These are phyloP conservation scores for Brachystomella parvula DNA, from an alignment of 1,140 invertebrate species.

Conservation along the genomic window DNA sequence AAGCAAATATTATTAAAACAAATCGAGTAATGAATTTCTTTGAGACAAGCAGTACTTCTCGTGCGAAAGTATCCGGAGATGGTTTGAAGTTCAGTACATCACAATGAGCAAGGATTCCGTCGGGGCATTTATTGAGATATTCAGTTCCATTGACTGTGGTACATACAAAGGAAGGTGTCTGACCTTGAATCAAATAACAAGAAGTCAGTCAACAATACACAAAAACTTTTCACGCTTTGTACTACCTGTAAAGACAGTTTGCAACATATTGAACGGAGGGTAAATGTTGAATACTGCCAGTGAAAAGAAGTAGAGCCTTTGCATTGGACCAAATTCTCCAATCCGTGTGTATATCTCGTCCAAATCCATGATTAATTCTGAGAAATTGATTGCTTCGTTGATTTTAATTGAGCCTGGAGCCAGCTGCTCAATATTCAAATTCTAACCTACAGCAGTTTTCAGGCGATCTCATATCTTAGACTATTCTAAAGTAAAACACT, in stretches of 20 bases:
- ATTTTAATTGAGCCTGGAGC: no score
- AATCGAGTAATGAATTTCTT: no score
- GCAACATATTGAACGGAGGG: constrained; percentile 29
- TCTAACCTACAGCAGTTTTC: no score
- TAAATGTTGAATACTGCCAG: constrained; percentile 30
- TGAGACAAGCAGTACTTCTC: no score
- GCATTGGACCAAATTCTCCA: constrained; percentile 30
- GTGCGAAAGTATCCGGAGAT: constrained; percentile 20
- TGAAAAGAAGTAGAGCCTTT: constrained; percentile 32
- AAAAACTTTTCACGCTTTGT: no score
- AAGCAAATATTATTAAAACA: no score
- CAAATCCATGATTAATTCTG: no score
- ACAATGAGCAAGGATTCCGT: constrained; percentile 17
- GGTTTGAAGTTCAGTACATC: constrained; percentile 11
- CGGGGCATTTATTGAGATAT: constrained; percentile 20
- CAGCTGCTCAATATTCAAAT: no score
- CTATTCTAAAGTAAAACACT: no score
- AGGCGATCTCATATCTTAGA: no score
- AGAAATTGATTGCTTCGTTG: no score
- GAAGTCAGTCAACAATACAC: no score
- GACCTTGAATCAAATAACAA: constrained; percentile 12
- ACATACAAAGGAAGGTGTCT: constrained; percentile 11
- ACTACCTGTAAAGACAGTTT: constrained; percentile 33
- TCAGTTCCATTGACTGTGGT: constrained; percentile 6
- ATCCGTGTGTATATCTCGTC: constrained; percentile 34